Evolutionary conservation across 2,113 vertebrate species (phyloP).

Genomic region (Barbus barbus): DNA sequence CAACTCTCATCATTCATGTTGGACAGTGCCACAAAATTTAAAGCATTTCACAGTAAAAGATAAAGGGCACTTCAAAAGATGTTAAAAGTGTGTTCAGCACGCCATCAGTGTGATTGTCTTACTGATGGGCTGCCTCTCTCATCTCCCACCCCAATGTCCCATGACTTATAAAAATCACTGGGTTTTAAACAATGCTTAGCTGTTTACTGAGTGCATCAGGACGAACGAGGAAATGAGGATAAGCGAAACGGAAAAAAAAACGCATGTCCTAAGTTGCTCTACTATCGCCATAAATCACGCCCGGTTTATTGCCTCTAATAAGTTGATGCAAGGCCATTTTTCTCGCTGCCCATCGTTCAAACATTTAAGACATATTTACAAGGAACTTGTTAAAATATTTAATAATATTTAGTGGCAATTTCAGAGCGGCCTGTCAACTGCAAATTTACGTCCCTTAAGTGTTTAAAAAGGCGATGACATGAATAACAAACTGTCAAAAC

Average conservation of each 20-base stretch:
- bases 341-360: slow-evolving; percentile 80
- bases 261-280: slow-evolving; percentile 72
- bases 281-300: slow-evolving; percentile 74
- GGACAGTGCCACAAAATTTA: slow-evolving; percentile 62
- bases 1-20: slow-evolving; percentile 41
- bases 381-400: slow-evolving; percentile 88
- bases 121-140: slow-evolving; percentile 59
- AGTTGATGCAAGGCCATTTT: slow-evolving; percentile 84
- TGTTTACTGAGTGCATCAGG: slow-evolving; percentile 73
- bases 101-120: slow-evolving; percentile 57
- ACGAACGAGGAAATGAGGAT: slow-evolving; percentile 70
- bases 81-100: slow-evolving; percentile 66
- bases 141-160: slow-evolving; percentile 56
- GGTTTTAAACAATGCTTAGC: slow-evolving; percentile 71
- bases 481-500: slow-evolving; percentile 85
- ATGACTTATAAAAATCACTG: slow-evolving; percentile 68
- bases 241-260: slow-evolving; percentile 64
- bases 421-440: slow-evolving; percentile 74
- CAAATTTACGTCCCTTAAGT: slow-evolving; percentile 80
- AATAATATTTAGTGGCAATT: slow-evolving; percentile 88
- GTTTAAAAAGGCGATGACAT: slow-evolving; percentile 83
- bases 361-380: slow-evolving; percentile 86
- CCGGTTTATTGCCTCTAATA: slow-evolving; percentile 82
- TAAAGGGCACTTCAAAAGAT: slow-evolving; percentile 68
- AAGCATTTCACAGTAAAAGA: slow-evolving; percentile 65